phyloP scores from a whole-genome alignment of 2,888 invertebrate species.

The Xanthorhoe designata region DNA sequence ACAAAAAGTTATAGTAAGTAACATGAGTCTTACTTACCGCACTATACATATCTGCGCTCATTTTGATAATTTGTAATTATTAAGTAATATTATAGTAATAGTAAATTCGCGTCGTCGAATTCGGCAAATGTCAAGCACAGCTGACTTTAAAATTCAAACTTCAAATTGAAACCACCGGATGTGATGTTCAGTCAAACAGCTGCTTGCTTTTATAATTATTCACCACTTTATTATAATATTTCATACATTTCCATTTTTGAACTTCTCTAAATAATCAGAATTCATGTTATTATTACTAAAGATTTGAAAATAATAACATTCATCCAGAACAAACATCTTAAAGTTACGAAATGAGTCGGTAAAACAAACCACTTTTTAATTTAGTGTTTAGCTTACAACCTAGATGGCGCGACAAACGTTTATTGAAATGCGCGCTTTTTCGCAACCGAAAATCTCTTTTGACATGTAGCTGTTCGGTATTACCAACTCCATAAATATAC shows the following conservation, averaged over 20 bases:
- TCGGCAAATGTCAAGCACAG: conserved; percentile 16
- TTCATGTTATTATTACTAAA: not conserved
- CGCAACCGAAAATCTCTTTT: conserved; percentile 57
- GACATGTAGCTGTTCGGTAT: conserved; percentile 57
- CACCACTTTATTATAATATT: not conserved
- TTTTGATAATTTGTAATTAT: conserved; percentile 37
- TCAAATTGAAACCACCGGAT: conserved; percentile 43
- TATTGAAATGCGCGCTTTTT: conserved; percentile 67
- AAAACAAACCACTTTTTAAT: conserved; percentile 47
- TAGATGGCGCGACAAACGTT: conserved; percentile 63
- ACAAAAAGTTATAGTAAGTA: conserved; percentile 3
- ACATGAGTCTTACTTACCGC: conserved; percentile 47
- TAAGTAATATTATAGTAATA: not conserved
- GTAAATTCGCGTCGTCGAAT: conserved; percentile 1
- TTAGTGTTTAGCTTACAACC: conserved; percentile 10
- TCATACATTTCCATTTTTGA: not conserved
- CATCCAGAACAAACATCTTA: not conserved
- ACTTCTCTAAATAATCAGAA: not conserved
- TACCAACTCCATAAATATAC: conserved; percentile 50
- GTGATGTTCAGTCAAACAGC: not conserved
- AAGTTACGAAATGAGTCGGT: conserved; percentile 39
- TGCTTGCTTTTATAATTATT: not conserved
- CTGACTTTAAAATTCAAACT: conserved; percentile 26
- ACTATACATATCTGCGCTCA: conserved; percentile 52
- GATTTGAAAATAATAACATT: not conserved